phyloP scores from a whole-genome alignment of 1,140 invertebrate genomes.

The Coelopa frigida region DNA sequence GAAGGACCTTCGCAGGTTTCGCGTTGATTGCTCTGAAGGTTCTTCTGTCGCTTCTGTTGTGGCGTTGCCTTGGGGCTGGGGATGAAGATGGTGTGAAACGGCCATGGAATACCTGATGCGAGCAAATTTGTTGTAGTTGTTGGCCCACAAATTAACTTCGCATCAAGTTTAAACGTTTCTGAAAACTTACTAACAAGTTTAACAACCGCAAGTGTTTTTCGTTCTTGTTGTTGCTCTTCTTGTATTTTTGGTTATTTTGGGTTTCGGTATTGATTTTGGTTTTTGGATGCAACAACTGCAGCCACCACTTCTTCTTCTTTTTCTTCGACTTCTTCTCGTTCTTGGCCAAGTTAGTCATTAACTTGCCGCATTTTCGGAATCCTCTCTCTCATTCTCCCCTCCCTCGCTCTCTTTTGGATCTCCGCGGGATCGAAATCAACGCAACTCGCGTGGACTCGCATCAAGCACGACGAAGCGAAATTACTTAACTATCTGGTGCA shows the following conservation, averaged over 20 bases:
- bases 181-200: conserved; percentile 1
- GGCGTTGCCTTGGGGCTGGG: too few species aligned
- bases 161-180: conserved; percentile 14
- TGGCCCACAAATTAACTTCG: conserved; percentile 13
- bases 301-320: conserved; percentile 7
- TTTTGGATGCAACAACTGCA: background rate
- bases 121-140: too few species aligned
- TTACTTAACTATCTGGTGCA: conserved; percentile 9
- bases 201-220: too few species aligned
- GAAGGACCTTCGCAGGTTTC: too few species aligned
- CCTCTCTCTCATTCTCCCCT: background rate
- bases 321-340: background rate
- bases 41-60: too few species aligned
- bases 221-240: too few species aligned
- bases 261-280: conserved; percentile 1
- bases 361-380: conserved; percentile 4
- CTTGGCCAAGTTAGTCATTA: conserved; percentile 9
- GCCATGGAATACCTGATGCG: too few species aligned
- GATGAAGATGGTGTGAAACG: too few species aligned
- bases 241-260: conserved; percentile 9
- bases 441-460: background rate
- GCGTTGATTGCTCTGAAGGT: too few species aligned
- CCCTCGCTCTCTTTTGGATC: background rate
- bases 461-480: conserved; percentile 4
- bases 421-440: background rate